phyloP scores from a whole-genome alignment of 2,113 vertebrate species.

The Vanacampus margaritifer region DNA sequence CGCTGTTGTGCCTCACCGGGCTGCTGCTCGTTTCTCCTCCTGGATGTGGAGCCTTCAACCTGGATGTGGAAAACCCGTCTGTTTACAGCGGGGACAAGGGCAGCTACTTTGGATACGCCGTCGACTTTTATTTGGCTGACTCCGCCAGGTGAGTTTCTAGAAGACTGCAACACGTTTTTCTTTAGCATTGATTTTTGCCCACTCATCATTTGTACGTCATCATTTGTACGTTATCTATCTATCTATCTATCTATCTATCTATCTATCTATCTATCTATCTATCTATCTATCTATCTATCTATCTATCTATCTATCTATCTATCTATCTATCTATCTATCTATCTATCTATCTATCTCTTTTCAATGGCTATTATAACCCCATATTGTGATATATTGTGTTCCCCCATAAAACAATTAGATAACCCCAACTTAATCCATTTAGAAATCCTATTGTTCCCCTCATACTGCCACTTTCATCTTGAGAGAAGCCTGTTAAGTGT shows the following conservation, averaged over 20 bases:
- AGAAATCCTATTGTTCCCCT: background rate
- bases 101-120: conserved; percentile 86
- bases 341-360: background rate
- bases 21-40: conserved; percentile 56
- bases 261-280: background rate
- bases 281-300: background rate
- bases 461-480: background rate
- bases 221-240: background rate
- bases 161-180: background rate
- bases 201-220: background rate
- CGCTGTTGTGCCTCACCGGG: conserved; percentile 41
- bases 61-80: conserved; percentile 79
- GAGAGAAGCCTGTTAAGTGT: conserved; percentile 15
- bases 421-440: background rate
- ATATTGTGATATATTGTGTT: background rate
- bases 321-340: background rate
- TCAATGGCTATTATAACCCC: background rate
- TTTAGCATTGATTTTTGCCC: no score
- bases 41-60: conserved; percentile 77
- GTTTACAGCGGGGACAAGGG: conserved; percentile 78
- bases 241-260: background rate
- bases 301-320: background rate
- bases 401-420: background rate
- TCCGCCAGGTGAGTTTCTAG: conserved; percentile 73
- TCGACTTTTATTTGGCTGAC: conserved; percentile 85